Conservation (phyloP, 2,797 vertebrate species). For the Helarctos malayanus region DNA sequence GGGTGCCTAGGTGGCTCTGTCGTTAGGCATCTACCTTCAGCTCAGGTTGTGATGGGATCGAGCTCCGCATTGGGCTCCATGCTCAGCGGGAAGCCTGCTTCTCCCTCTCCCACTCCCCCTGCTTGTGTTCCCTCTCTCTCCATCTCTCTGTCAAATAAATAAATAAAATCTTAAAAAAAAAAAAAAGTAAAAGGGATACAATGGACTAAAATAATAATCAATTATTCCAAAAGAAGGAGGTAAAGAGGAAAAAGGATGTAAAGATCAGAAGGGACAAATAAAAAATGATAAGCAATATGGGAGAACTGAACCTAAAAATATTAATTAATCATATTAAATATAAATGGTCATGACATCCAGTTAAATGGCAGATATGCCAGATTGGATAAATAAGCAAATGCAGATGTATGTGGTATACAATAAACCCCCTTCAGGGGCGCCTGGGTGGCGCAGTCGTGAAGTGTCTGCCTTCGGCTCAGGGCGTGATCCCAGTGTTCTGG, state of each 20-base stretch:
- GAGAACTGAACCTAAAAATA: neutral
- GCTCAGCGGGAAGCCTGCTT: no score
- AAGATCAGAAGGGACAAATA: neutral
- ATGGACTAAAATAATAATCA: neutral
- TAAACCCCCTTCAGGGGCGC: neutral
- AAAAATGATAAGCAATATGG: neutral
- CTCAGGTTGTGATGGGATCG: no score
- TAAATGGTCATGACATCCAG: neutral
- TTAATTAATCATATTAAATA: neutral
- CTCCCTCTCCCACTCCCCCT: no score
- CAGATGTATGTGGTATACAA: neutral
- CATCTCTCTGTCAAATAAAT: no score
- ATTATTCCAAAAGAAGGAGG: neutral
- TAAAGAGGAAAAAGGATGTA: neutral
- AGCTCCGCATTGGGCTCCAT: no score
- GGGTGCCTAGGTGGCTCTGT: no score
- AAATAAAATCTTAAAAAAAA: no score
- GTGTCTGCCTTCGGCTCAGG: no score
- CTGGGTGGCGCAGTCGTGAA: no score
- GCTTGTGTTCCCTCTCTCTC: no score
- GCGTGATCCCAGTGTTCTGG: no score
- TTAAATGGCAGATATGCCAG: neutral
- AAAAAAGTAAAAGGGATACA: neutral
- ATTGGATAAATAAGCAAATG: neutral
- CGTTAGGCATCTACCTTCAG: no score